Base-by-base conservation (phyloP, 1,140 invertebrate species). In the Zaprionus inermis region DNA sequence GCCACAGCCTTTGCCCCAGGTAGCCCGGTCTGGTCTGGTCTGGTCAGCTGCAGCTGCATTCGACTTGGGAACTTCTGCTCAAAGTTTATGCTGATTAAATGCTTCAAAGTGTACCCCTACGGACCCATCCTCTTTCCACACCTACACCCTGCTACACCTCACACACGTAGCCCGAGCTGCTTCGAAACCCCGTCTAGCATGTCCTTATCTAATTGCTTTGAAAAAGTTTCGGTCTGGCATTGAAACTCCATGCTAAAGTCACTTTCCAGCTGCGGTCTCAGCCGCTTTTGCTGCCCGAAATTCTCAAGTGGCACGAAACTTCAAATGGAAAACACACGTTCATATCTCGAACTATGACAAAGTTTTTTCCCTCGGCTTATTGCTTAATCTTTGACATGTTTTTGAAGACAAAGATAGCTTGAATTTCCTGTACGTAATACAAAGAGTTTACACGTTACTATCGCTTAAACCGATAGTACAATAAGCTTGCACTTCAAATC, bases 171-270 rank as follows among this genome's bases (percentile, higher is more conserved):
- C 63, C 63, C 55, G 64, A 51, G 28, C 49, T 36, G 34, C 14
- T 88, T 88, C 57, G 82, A 83, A 88, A 70, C 88, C 79, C 88
- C 79, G 76, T 72, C 79, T 2, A 70, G 75, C 72, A 83, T 80
- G 55, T 71, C 85, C 66, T 88, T 88, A 88, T 89, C 84, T 88
- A 88, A 88, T 88, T 88, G 84, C 84, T 88, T 88, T 84, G 80
- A 84, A 88, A 84, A 88, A 89, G 56, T 88, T 88, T 88, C 61
- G 59, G 63, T 64, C 51, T 72, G 77, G 60, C 65, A 77, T 76
- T 76, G 38, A 71, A 76, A 84, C 67, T 80, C 70, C 69, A 78
- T 80, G 80, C 74, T 80, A 76, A 89, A 89, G 83, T 88, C 84
- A 78, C 71, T 89, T 78, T 84, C 56, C 73, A 66, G 49, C 55